These are phyloP conservation scores for Gonioctena quinquepunctata DNA, from an alignment of 1,140 invertebrate species.

Conservation along the genomic window DNA sequence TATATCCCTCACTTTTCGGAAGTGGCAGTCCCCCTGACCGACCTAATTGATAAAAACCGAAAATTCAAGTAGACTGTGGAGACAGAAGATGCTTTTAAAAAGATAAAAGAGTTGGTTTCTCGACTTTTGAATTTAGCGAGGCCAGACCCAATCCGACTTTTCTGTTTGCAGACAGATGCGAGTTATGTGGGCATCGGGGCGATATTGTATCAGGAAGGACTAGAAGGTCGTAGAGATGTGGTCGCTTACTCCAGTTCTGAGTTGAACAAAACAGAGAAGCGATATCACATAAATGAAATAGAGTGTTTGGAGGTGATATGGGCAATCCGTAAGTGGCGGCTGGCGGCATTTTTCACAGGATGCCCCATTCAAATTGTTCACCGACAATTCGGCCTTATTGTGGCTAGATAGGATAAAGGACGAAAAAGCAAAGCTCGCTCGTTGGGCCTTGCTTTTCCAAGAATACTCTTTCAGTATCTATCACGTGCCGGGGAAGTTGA, in stretches of 20 bases:
- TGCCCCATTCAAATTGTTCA: slow-evolving; percentile 15
- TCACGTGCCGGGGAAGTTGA: not conserved
- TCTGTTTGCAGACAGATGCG: slow-evolving; percentile 47
- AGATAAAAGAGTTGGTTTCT: slow-evolving; percentile 40
- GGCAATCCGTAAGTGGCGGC: slow-evolving; percentile 26
- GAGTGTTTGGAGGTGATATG: slow-evolving; percentile 56
- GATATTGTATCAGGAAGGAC: slow-evolving; percentile 35
- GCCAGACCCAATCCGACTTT: slow-evolving; percentile 40
- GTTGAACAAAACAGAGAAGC: slow-evolving; percentile 6
- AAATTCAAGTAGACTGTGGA: slow-evolving; percentile 5
- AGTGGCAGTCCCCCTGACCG: slow-evolving; percentile 28
- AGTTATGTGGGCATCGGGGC: slow-evolving; percentile 37
- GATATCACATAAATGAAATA: slow-evolving; percentile 44
- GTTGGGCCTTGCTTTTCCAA: slow-evolving; percentile 39
- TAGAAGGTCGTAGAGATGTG: not conserved
- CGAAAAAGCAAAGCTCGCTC: slow-evolving; percentile 37
- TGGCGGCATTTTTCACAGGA: slow-evolving; percentile 24
- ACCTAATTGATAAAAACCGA: slow-evolving; percentile 25
- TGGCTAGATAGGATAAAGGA: slow-evolving; percentile 43
- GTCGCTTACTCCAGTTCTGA: slow-evolving; percentile 27
- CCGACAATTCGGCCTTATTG: slow-evolving; percentile 19
- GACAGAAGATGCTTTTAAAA: slow-evolving; percentile 30
- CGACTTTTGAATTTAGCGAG: slow-evolving; percentile 24
- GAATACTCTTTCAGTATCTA: not conserved
- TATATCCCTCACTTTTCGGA: slow-evolving; percentile 33